Percentiles rank a stretch among this genome's conserved stretches.
phyloP scores from a whole-genome alignment of 2,888 invertebrate species.

The Ganaspis brasiliensis region DNA sequence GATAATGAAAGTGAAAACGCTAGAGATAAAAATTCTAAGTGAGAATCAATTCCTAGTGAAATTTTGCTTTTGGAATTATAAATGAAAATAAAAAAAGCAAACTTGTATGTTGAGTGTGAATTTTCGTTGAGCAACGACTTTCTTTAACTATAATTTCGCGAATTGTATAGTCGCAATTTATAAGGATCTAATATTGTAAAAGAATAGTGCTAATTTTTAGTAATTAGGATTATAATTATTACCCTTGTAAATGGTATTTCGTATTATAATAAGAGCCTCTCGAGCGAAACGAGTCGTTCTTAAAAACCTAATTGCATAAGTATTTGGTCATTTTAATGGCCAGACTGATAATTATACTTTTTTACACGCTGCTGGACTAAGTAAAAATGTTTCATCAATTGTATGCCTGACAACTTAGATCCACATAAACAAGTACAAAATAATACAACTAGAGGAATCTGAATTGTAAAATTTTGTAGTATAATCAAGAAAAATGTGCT shows the following conservation, averaged over 20 bases:
- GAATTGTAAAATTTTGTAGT: conserved; percentile 75
- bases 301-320: conserved; percentile 63
- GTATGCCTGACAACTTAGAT: conserved; percentile 73
- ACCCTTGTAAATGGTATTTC: conserved; percentile 49
- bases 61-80: conserved; percentile 17
- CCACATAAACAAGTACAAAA: conserved; percentile 74
- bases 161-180: conserved; percentile 26
- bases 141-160: conserved; percentile 4
- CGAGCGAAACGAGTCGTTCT: conserved; percentile 50
- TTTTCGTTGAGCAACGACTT: conserved; percentile 16
- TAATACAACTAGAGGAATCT: conserved; percentile 64
- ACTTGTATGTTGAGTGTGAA: conserved; percentile 23
- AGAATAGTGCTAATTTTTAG: conserved; percentile 36
- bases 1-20: conserved; percentile 18
- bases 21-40: conserved; percentile 2
- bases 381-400: conserved; percentile 71
- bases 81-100: neutral
- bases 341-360: conserved; percentile 79
- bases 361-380: conserved; percentile 76
- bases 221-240: conserved; percentile 48
- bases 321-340: conserved; percentile 71
- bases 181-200: conserved; percentile 10
- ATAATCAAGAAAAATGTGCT: conserved; percentile 61
- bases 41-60: neutral
- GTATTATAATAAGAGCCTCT: conserved; percentile 52